These are phyloP conservation scores for Halictus ligatus DNA, from an alignment of 2,888 invertebrate genomes.

Conservation along the genomic window DNA sequence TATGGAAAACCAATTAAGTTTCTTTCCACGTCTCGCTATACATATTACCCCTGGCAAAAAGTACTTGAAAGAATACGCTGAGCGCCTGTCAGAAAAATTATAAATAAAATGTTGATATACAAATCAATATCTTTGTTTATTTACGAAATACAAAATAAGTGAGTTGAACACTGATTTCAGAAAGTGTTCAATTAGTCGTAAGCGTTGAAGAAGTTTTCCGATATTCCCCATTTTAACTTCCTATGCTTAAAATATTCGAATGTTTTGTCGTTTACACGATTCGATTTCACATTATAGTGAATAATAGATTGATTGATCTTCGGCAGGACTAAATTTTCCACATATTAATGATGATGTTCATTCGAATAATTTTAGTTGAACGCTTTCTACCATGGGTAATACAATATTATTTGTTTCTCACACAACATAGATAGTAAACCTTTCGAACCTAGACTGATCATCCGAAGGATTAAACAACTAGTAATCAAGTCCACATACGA, in stretches of 20 bases:
- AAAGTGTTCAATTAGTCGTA: background rate
- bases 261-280: too few species aligned
- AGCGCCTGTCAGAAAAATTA: background rate
- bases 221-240: background rate
- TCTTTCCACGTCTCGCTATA: background rate
- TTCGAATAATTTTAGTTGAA: background rate
- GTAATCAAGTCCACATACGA: slow-evolving; percentile 53
- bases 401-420: background rate
- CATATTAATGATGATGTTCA: too few species aligned
- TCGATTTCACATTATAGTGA: background rate
- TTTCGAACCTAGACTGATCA: slow-evolving; percentile 5
- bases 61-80: background rate
- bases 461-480: slow-evolving; percentile 44
- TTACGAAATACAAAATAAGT: background rate
- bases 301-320: background rate
- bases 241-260: background rate
- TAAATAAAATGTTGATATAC: slow-evolving; percentile 1
- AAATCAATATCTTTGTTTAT: slow-evolving; percentile 5
- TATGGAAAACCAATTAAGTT: background rate
- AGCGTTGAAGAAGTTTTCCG: background rate
- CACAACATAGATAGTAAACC: background rate
- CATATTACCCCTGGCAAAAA: background rate
- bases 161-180: background rate
- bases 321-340: background rate
- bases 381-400: slow-evolving; percentile 7